Evolutionary conservation across 2,888 invertebrate species (phyloP), one percentile per base, ranked within the genome.

Genomic region (Osedax frankpressi): DNA sequence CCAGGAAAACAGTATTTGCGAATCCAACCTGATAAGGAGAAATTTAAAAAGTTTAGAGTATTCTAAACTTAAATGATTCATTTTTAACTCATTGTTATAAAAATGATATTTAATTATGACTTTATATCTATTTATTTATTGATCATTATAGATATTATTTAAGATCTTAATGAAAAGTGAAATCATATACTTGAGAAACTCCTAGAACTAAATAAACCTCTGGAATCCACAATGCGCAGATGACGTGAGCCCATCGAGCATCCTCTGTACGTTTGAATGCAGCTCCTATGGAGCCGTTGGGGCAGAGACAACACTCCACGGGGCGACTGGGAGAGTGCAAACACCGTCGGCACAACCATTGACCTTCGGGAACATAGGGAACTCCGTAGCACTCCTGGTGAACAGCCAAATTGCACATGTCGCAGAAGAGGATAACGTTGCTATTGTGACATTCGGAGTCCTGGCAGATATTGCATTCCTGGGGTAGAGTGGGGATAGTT

Each of bases 361-460:
- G 95, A 0, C 97, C 94, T 82, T 94, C 94, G 0, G 94, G 95
- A 81, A 95, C 94, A 83, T 94, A 94, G 3, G 95, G 94, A 2
- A 95, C 94, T 72, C 97, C 97, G 85, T 97, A 97, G 82, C 97
- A 97, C 84, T 96, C 95, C 86, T 87, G 98, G 85, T 98, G 98
- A 19, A 98, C 97, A 28, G 98, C 95, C 77, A 98, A 87, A 86
- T 98, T 97, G 85, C 98, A 98, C 94, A 97, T 95, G 86, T 98
- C 98, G 86, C 98, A 98, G 86, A 98, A 98, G 71, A 98, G 87
- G 79, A 98, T 98, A 68, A 95, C 96, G 84, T 98, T 98, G 72
- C 93, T 93, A 85, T 97, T 97, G 85, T 96, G 93, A 84, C 96
- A 97, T 84, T 97, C 97, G 1, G 96, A 97, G 81, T 98, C 97